Base-by-base conservation (phyloP, 1,140 invertebrate genomes). In the Drosophila kikkawai region DNA sequence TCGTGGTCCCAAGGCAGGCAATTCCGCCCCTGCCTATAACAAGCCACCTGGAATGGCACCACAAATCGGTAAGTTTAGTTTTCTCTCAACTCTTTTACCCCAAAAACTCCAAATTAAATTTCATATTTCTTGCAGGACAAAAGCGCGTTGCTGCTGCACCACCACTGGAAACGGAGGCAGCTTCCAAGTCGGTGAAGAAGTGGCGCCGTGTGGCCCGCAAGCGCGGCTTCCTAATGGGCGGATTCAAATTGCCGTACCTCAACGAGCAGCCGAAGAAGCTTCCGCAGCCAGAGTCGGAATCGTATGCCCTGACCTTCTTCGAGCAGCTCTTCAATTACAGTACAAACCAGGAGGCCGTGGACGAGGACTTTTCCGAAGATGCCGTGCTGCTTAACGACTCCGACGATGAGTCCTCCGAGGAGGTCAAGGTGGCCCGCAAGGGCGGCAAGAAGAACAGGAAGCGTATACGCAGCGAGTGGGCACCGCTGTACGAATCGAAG, bases 231-330 rank as follows among this genome's bases (percentile, higher is more conserved):
- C n/a, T 88, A 0, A 60, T 87, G 17, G 83, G 84, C 32, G 83
- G 83, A 26, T 56, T 60, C 5, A 87, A 83, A 32, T 26, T 88
- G 17, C 70, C 76, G 2, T 87, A 87, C 39, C 45, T 88, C 2
- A 83, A 87, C 17, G 64, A 65, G 0, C 67, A 83, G 9, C 75
- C 64, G 15, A 45, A 73, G n/a, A 53, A 75, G 26, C 11, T 81
- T 0, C 84, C 84, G 0, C 84, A 87, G 12, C 78, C 77, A n/a
- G 84, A 90, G 55, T 75, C 65, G 3, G 79, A 90, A 17, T 87
- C 84, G 0, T 87, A 90, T 63, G 84, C 84, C 0, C 41, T 87
- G 19, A 63, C 82, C 57, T 87, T 87, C 66, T 90, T 90, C 26
- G 84, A 80, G n/a, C 84, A 87, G 48, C 19, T 26, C 7, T 82